phyloP scores from a whole-genome alignment of 35 echinoderm and acorn worm genomes.

The Eucidaris tribuloides region DNA sequence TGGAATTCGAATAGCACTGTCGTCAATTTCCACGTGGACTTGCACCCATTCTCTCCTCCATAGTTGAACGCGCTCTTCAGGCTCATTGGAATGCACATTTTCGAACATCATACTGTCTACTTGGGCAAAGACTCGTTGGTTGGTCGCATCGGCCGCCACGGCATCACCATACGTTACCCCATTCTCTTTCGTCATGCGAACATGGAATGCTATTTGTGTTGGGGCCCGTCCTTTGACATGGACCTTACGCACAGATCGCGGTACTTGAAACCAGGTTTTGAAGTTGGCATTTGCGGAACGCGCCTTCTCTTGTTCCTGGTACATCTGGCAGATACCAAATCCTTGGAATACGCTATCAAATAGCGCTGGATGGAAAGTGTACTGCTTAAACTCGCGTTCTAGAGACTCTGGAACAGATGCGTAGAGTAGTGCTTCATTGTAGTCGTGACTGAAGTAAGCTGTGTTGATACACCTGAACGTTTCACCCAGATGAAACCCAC shows the following conservation, averaged over 20 bases:
- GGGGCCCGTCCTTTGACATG: constrained; percentile 74
- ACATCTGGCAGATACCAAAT: constrained; percentile 88
- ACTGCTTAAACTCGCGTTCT: constrained; percentile 70
- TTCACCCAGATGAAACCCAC: constrained; percentile 89
- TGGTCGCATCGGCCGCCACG: constrained; percentile 83
- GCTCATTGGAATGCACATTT: constrained; percentile 85
- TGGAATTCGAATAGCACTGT: constrained; percentile 14
- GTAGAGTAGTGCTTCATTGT: constrained; percentile 82
- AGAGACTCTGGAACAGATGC: constrained; percentile 74
- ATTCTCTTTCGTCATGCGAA: constrained; percentile 48
- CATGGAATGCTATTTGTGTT: constrained; percentile 69
- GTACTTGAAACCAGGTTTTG: constrained; percentile 82
- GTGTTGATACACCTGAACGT: constrained; percentile 75
- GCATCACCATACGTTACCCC: constrained; percentile 59
- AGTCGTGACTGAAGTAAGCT: constrained; percentile 91
- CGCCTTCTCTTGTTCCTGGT: constrained; percentile 77
- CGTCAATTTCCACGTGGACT: constrained; percentile 40
- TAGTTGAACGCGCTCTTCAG: constrained; percentile 75
- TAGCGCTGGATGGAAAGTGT: constrained; percentile 88
- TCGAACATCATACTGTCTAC: constrained; percentile 71
- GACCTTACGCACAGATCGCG: constrained; percentile 68
- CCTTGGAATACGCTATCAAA: constrained; percentile 89
- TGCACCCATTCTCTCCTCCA: constrained; percentile 84
- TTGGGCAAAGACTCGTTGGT: constrained; percentile 76
- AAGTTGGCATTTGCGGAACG: constrained; percentile 51